phyloP scores from a whole-genome alignment of 2,113 vertebrate genomes.

The Pandion haliaetus region DNA sequence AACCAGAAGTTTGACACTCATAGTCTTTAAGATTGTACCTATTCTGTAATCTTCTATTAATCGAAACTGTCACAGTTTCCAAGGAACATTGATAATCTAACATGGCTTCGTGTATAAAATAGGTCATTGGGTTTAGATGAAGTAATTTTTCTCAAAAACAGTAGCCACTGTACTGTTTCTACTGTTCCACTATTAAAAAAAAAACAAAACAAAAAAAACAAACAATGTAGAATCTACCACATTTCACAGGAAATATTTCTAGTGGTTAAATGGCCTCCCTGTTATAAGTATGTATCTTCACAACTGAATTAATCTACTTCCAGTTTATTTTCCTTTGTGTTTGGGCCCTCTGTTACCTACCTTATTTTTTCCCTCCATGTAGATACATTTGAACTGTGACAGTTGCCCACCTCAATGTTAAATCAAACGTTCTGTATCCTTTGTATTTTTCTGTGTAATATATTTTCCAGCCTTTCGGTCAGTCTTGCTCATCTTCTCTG shows the following conservation, averaged over 20 bases:
- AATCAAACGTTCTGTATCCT: background rate
- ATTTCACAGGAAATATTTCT: background rate
- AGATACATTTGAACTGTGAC: background rate
- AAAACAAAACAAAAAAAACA: background rate
- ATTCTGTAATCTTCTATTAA: constrained; percentile 4
- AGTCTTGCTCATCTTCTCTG: background rate
- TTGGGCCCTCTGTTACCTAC: background rate
- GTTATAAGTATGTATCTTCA: background rate
- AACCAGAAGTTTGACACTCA: background rate
- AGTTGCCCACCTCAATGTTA: background rate
- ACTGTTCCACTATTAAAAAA: background rate
- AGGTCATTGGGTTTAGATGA: background rate
- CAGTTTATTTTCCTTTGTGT: background rate
- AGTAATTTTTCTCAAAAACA: background rate
- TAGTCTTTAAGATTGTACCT: background rate
- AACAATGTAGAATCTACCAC: background rate
- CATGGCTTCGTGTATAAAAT: background rate
- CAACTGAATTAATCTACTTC: background rate
- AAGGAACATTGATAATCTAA: background rate
- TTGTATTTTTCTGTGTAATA: background rate
- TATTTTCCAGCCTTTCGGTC: background rate
- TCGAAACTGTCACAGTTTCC: background rate
- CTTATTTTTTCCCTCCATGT: background rate
- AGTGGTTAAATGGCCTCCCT: background rate
- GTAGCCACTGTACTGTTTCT: background rate